Conservation (phyloP, 1,140 invertebrate species). For the Steinernema khuongi region DNA sequence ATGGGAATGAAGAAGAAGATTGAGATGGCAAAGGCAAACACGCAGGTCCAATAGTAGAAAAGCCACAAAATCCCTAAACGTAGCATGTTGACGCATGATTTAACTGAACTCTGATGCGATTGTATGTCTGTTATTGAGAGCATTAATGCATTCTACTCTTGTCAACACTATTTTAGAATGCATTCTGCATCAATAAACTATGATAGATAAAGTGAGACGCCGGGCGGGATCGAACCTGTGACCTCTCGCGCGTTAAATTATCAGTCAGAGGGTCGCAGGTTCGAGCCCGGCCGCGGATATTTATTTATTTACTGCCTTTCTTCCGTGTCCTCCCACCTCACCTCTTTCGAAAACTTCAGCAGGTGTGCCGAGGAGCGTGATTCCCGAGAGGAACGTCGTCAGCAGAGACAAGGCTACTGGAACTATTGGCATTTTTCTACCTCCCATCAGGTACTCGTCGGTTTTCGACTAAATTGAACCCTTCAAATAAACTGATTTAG, state of each 20-base stretch:
- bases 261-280: too few relatives aligned
- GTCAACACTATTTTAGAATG: too few relatives aligned
- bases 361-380: slow-evolving; percentile 43
- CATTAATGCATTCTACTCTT: too few relatives aligned
- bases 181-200: too few relatives aligned
- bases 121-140: too few relatives aligned
- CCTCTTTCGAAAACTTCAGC: slow-evolving; percentile 55
- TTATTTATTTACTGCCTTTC: too few relatives aligned
- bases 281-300: too few relatives aligned
- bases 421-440: slow-evolving; percentile 47
- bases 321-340: too few relatives aligned
- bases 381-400: slow-evolving; percentile 53
- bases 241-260: too few relatives aligned
- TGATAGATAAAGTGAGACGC: too few relatives aligned
- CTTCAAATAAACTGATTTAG: background rate
- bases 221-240: too few relatives aligned
- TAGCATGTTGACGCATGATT: background rate
- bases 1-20: slow-evolving; percentile 41
- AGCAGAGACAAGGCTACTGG: slow-evolving; percentile 56
- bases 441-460: slow-evolving; percentile 53
- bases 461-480: slow-evolving; percentile 18
- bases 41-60: slow-evolving; percentile 33
- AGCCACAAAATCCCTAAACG: slow-evolving; percentile 5
- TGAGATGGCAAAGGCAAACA: slow-evolving; percentile 31
- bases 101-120: too few relatives aligned